Base-by-base conservation (phyloP, 2,888 invertebrate genomes). In the Dioctria rufipes region DNA sequence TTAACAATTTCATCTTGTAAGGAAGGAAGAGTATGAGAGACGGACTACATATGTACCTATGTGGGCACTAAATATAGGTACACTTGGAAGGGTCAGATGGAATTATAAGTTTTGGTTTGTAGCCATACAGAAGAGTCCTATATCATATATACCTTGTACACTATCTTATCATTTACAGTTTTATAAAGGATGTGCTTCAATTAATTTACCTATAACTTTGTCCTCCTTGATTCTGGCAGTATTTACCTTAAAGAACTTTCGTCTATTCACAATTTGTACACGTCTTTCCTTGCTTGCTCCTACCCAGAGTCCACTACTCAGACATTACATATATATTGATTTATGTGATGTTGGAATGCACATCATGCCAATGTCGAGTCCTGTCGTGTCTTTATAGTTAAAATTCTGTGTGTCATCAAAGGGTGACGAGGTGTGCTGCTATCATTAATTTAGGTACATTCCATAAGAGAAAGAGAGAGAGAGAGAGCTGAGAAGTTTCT, bases 401-500 rank as follows among this genome's bases (percentile, higher is more conserved):
- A 54, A 54, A 54, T 54, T 54, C n/a, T n/a, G 11, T 54, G 54
- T 54, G 54, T 54, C 54, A 54, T 54, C 54, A 54, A 54, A 54
- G 54, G 25, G 54, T 54, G 54, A 11, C 11, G 54, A 54, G 11
- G 54, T 54, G 54, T 54, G 54, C 3, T 54, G 54, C 54, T 54
- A 11, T 54, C 54, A 54, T 54, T 54, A 54, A 54, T 54, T 54
- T 54, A 54, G 11, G n/a, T n/a, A 11, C 11, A 4, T 25, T 25
- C 25, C 25, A 25, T 25, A 25, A 2, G 25, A 25, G 25, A 25
- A 2, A 25, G 25, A 25, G 25, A 25, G 25, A 25, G 25, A 25
- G 25, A 11, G 6, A 54, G 54, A 54, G 3, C 11, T 54, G 11
- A 54, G 54, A 54, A 54, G 54, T 11, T 54, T 54, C 54, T n/a